Percentiles rank a stretch among this genome's conserved stretches.
phyloP scores from a whole-genome alignment of 2,888 invertebrate genomes.

The Neocrepidodera transversa region DNA sequence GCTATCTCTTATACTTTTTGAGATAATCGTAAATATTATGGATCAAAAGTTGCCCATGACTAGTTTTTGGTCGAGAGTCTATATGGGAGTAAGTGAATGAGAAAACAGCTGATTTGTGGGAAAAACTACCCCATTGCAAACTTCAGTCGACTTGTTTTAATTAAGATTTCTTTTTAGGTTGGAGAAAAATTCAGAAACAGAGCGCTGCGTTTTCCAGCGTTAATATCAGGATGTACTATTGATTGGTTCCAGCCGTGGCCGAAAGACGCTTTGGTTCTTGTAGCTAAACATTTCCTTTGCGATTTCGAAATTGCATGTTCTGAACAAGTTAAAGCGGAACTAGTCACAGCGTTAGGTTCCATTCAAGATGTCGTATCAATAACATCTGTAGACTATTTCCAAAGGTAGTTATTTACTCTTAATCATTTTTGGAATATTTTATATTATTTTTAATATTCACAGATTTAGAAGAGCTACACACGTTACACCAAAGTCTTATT shows the following conservation, averaged over 20 bases:
- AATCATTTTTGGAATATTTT: no score
- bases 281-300: constrained; percentile 89
- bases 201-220: constrained; percentile 90
- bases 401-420: no score
- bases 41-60: no score
- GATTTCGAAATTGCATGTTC: constrained; percentile 91
- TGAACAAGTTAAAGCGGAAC: constrained; percentile 79
- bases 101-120: no score
- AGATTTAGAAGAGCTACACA: constrained; percentile 92
- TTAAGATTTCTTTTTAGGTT: constrained; percentile 65
- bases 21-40: no score
- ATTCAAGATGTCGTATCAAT: constrained; percentile 92
- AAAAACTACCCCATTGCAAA: no score
- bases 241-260: constrained; percentile 99
- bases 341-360: constrained; percentile 89
- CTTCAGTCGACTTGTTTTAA: no score
- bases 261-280: constrained; percentile 89
- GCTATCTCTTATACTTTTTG: no score
- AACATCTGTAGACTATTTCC: constrained; percentile 86
- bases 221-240: constrained; percentile 97
- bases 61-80: no score
- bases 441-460: no score
- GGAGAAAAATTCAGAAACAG: constrained; percentile 95
- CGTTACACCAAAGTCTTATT: constrained; percentile 96
- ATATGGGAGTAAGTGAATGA: no score